Evolutionary conservation across 2,113 vertebrate species (phyloP).

Genomic region (Ceyx cyanopectus): DNA sequence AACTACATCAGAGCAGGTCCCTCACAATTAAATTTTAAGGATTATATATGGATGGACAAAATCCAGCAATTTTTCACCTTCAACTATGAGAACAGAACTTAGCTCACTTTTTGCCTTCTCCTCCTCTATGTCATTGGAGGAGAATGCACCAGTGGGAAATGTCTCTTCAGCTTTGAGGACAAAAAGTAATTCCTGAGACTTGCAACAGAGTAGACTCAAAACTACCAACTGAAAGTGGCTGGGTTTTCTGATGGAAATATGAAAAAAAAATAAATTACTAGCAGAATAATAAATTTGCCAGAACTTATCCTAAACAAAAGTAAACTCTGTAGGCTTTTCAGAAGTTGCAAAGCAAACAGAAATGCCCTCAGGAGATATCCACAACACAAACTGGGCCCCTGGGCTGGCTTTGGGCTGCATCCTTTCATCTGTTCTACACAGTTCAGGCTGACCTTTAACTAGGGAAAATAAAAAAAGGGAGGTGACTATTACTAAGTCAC

Average conservation of each 20-base stretch:
- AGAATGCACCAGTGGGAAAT: not conserved
- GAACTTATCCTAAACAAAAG: slow-evolving; percentile 34
- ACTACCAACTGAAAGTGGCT: slow-evolving; percentile 2
- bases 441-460: slow-evolving; percentile 53
- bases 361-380: slow-evolving; percentile 17
- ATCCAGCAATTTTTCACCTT: not conserved
- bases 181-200: not conserved
- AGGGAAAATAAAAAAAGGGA: slow-evolving; percentile 52
- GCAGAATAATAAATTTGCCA: not conserved
- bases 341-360: slow-evolving; percentile 42
- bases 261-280: not conserved
- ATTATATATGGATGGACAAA: not conserved
- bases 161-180: not conserved
- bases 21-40: not conserved
- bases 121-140: not conserved
- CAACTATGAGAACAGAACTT: not conserved
- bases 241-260: not conserved
- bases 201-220: slow-evolving; percentile 13
- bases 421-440: slow-evolving; percentile 48
- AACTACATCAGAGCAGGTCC: not conserved
- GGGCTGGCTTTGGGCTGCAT: slow-evolving; percentile 60
- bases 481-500: slow-evolving; percentile 31
- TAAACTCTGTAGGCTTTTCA: slow-evolving; percentile 37
- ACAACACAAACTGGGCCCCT: slow-evolving; percentile 55
- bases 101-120: not conserved